Evolutionary conservation across 2,888 invertebrate genomes (phyloP).

Genomic region (Cyclophora albipunctata): DNA sequence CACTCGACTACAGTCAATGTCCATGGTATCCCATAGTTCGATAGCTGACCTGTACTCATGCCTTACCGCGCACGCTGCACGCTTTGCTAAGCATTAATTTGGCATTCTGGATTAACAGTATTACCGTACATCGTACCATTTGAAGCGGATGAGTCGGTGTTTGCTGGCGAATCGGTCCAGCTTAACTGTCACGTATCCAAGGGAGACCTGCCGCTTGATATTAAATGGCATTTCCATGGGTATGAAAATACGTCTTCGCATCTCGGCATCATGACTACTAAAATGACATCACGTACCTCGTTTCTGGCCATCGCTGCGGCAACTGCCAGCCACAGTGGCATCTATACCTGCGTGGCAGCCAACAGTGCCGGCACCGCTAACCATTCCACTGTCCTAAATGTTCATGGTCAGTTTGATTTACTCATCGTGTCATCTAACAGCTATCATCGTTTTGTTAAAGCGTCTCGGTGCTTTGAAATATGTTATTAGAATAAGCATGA

Average conservation of each 20-base stretch:
- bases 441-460: constrained; percentile 24
- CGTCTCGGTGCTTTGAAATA: constrained; percentile 39
- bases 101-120: constrained; percentile 75
- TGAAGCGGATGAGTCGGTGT: constrained; percentile 79
- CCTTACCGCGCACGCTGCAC: constrained; percentile 69
- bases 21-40: constrained; percentile 75
- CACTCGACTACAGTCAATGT: constrained; percentile 79
- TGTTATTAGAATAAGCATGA: constrained; percentile 58
- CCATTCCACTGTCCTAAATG: constrained; percentile 77
- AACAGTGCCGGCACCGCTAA: constrained; percentile 82
- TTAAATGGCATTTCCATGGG: constrained; percentile 85
- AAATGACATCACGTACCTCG: constrained; percentile 80
- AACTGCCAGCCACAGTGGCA: constrained; percentile 81
- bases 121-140: constrained; percentile 81
- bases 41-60: constrained; percentile 38
- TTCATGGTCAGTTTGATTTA: constrained; percentile 69
- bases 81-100: constrained; percentile 63
- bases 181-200: constrained; percentile 81
- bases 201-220: constrained; percentile 84
- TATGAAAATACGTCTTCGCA: constrained; percentile 73
- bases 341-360: constrained; percentile 84
- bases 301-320: constrained; percentile 83
- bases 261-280: constrained; percentile 77
- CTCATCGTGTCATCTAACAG: constrained; percentile 24
- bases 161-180: constrained; percentile 81